Evolutionary conservation across 1,140 invertebrate species (phyloP).

Genomic region (Lasioglossum albipes): DNA sequence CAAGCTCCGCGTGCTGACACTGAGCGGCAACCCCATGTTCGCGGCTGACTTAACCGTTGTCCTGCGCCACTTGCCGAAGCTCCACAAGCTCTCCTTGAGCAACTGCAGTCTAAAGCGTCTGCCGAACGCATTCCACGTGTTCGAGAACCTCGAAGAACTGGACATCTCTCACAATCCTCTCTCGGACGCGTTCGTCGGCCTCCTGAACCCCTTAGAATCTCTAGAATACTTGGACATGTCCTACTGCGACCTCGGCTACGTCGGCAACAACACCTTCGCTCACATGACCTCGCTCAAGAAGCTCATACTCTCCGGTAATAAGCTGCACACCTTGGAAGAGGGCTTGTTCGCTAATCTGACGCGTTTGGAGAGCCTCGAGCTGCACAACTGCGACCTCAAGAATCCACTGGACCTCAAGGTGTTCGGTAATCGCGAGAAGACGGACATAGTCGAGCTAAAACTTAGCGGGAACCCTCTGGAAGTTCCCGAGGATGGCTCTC

Average conservation of each 20-base stretch:
- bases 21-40: conserved; percentile 86
- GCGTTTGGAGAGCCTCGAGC: conserved; percentile 83
- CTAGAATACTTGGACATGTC: conserved; percentile 87
- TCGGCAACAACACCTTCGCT: conserved; percentile 84
- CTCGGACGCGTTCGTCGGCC: conserved; percentile 84
- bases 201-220: conserved; percentile 84
- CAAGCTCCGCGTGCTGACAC: conserved; percentile 83
- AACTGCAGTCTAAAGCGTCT: conserved; percentile 84
- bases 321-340: conserved; percentile 84
- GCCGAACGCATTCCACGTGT: conserved; percentile 84
- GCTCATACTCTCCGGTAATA: conserved; percentile 85
- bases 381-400: conserved; percentile 85
- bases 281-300: conserved; percentile 85
- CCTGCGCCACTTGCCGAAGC: conserved; percentile 83
- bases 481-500: conserved; percentile 81
- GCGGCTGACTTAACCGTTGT: conserved; percentile 84
- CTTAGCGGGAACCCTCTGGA: conserved; percentile 85
- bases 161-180: conserved; percentile 87
- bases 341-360: conserved; percentile 86
- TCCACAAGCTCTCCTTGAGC: conserved; percentile 85
- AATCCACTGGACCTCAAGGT: conserved; percentile 83
- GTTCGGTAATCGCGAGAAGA: conserved; percentile 84
- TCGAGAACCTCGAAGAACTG: conserved; percentile 84
- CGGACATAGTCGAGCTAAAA: conserved; percentile 85
- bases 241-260: conserved; percentile 85